phyloP scores from a whole-genome alignment of 2,888 invertebrate species.

The Pherbina coryleti region DNA sequence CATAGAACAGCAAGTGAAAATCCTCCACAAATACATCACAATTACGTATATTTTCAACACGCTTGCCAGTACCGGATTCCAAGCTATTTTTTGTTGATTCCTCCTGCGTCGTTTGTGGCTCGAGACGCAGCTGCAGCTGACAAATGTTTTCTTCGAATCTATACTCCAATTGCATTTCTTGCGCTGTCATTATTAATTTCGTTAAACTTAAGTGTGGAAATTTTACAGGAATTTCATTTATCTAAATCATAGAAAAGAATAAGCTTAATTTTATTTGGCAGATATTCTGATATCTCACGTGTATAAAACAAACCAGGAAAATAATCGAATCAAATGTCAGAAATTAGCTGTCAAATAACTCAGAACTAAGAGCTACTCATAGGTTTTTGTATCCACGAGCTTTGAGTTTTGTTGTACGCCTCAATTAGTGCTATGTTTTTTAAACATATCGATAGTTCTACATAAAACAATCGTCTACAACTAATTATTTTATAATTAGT shows the following conservation, averaged over 20 bases:
- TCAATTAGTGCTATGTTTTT: no score
- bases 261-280: background rate
- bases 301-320: background rate
- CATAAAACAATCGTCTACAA: no score
- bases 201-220: background rate
- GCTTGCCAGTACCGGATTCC: constrained; percentile 42
- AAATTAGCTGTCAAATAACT: background rate
- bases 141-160: constrained; percentile 44
- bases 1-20: constrained; percentile 60
- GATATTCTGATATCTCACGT: background rate
- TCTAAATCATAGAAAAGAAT: background rate
- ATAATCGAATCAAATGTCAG: background rate
- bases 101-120: background rate
- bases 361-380: background rate
- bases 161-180: constrained; percentile 38
- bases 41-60: constrained; percentile 59
- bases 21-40: constrained; percentile 66
- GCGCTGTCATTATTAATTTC: constrained; percentile 4
- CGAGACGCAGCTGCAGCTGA: constrained; percentile 40
- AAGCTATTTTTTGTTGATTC: background rate
- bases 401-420: background rate
- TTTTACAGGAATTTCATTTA: background rate
- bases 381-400: background rate
- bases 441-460: no score
- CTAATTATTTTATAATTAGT: no score